Evolutionary conservation across 2,888 invertebrate genomes (phyloP).

Genomic region (Temnothorax rugatulus): DNA sequence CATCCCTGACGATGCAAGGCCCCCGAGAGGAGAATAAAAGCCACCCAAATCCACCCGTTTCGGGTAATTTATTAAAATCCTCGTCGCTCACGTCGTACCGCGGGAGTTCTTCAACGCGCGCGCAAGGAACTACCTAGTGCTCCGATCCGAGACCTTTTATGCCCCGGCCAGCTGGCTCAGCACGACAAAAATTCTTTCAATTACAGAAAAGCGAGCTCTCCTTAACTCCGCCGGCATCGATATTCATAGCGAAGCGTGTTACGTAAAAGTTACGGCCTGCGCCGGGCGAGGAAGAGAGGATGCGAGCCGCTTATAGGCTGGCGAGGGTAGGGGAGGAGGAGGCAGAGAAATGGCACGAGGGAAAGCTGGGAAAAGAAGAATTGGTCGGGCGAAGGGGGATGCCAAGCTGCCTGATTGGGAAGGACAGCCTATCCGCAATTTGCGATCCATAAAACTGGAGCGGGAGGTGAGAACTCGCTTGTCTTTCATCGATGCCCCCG

Average conservation of each 20-base stretch:
- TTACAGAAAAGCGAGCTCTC: slow-evolving; percentile 79
- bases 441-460: slow-evolving; percentile 71
- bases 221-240: slow-evolving; percentile 79
- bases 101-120: slow-evolving; percentile 54
- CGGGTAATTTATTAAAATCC: slow-evolving; percentile 76
- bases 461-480: slow-evolving; percentile 80
- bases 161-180: slow-evolving; percentile 79
- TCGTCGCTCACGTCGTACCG: slow-evolving; percentile 68
- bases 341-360: slow-evolving; percentile 72
- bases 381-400: slow-evolving; percentile 67
- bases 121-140: slow-evolving; percentile 42
- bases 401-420: slow-evolving; percentile 80
- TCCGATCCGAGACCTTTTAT: slow-evolving; percentile 75
- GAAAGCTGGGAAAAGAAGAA: slow-evolving; percentile 72
- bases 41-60: slow-evolving; percentile 60
- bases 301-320: slow-evolving; percentile 72
- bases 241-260: slow-evolving; percentile 82
- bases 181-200: slow-evolving; percentile 82
- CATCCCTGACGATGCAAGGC: slow-evolving; percentile 54
- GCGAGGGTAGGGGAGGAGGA: slow-evolving; percentile 53
- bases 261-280: slow-evolving; percentile 76
- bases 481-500: slow-evolving; percentile 78
- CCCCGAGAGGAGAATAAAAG: slow-evolving; percentile 51
- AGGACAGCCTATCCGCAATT: slow-evolving; percentile 83
- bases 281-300: slow-evolving; percentile 64